Evolutionary conservation across 2,888 invertebrate species (phyloP).

Genomic region (Pinctada fucata): DNA sequence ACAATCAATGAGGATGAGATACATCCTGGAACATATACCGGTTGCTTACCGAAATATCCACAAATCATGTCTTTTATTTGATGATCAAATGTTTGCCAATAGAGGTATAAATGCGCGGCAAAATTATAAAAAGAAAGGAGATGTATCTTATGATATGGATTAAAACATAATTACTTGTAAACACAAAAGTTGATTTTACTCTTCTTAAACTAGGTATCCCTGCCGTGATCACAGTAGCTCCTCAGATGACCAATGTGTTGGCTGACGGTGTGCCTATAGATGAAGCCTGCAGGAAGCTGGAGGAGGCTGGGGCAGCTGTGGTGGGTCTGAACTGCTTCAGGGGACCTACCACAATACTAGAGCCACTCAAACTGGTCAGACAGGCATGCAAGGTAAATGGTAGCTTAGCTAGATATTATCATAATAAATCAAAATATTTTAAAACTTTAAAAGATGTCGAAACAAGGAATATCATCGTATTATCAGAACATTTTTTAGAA

Average conservation of each 20-base stretch:
- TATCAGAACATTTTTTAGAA: not conserved
- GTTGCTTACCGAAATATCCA: too few relatives aligned
- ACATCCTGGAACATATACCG: too few relatives aligned
- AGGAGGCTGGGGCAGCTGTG: conserved; percentile 65
- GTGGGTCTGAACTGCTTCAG: conserved; percentile 68
- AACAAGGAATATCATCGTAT: not conserved
- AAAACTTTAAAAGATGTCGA: not conserved
- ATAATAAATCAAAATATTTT: not conserved
- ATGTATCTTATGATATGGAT: not conserved
- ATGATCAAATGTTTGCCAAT: too few relatives aligned
- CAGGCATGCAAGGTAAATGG: conserved; percentile 58
- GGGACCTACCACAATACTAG: conserved; percentile 63
- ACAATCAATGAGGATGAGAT: too few relatives aligned
- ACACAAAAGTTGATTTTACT: too few relatives aligned
- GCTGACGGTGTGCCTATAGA: conserved; percentile 55
- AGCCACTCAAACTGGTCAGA: conserved; percentile 52
- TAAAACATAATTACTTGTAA: not conserved
- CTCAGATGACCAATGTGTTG: conserved; percentile 38
- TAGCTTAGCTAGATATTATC: too few relatives aligned
- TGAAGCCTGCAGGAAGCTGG: conserved; percentile 55
- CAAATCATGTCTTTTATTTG: too few relatives aligned
- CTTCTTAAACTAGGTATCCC: conserved; percentile 52
- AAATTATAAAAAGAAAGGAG: too few relatives aligned
- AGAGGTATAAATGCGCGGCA: too few relatives aligned
- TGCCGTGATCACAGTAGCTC: conserved; percentile 62